Conservation (phyloP, 2,797 vertebrate species). For the Tinamus major region DNA sequence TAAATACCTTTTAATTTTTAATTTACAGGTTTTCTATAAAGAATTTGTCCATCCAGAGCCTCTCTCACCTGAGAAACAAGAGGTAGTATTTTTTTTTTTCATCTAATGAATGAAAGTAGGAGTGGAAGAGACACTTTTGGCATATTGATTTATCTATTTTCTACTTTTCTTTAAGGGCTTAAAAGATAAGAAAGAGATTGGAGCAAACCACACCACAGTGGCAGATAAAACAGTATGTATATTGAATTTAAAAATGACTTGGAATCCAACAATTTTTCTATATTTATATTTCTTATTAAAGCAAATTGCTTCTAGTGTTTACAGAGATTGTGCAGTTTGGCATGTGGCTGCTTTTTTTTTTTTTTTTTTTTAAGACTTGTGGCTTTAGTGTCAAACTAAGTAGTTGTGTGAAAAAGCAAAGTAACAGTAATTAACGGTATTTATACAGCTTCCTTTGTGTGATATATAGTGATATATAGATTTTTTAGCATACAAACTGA, state of each 20-base stretch:
- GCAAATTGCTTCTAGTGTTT: not conserved
- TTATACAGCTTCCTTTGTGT: not conserved
- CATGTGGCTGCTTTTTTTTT: not conserved
- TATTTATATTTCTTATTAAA: not conserved
- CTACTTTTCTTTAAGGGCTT: slow-evolving; percentile 40
- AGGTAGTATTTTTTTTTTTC: slow-evolving; percentile 70
- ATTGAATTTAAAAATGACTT: not conserved
- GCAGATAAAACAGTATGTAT: slow-evolving; percentile 78
- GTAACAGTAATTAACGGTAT: not conserved
- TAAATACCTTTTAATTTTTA: not conserved
- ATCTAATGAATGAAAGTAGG: not conserved
- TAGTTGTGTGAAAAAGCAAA: not conserved
- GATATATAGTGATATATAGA: not conserved
- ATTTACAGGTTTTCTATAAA: slow-evolving; percentile 83
- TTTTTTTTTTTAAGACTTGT: not conserved
- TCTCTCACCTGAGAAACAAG: slow-evolving; percentile 80
- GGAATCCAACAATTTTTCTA: not conserved
- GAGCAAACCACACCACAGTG: slow-evolving; percentile 71
- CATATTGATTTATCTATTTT: not conserved
- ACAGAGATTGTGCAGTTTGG: not conserved
- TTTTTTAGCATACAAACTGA: not conserved
- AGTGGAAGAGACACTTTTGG: not conserved
- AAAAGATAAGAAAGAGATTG: slow-evolving; percentile 76
- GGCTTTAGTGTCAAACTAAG: not conserved
- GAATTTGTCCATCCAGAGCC: slow-evolving; percentile 86